Conservation (phyloP, 2,797 vertebrate genomes). For the Sebastiscus albofasciatus region DNA sequence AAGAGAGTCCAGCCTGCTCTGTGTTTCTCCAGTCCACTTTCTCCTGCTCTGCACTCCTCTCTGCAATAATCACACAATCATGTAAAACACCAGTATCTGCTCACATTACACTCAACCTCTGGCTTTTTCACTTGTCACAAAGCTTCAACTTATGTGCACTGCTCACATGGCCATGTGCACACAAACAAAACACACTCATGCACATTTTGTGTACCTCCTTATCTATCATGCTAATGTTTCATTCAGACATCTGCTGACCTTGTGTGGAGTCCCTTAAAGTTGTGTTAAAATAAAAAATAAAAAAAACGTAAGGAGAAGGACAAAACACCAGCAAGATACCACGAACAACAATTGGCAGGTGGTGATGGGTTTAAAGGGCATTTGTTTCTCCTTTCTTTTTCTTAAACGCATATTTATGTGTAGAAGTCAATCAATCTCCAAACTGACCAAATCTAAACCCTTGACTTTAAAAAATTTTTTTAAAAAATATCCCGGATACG, state of each 20-base stretch:
- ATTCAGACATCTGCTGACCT: conserved; percentile 21
- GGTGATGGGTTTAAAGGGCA: neutral
- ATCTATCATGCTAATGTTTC: conserved; percentile 6
- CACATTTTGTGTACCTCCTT: conserved; percentile 12
- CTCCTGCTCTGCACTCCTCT: conserved; percentile 4
- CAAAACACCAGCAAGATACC: neutral
- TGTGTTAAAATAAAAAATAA: neutral
- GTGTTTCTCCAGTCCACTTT: conserved; percentile 17
- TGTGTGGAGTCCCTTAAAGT: neutral
- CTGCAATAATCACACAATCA: neutral
- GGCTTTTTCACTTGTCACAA: conserved; percentile 8
- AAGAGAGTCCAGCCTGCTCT: conserved; percentile 7
- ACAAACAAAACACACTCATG: conserved; percentile 3
- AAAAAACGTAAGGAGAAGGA: neutral
- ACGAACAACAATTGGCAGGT: neutral
- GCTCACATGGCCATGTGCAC: neutral
- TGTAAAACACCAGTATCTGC: conserved; percentile 22
- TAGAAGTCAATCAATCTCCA: neutral
- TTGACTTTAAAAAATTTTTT: neutral
- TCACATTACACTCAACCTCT: conserved; percentile 8
- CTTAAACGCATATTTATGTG: neutral
- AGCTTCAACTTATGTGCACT: neutral
- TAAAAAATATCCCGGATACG: neutral
- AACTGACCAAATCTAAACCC: neutral
- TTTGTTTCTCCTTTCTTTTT: neutral